These are phyloP conservation scores for Maniola hyperantus DNA, from an alignment of 2,888 invertebrate genomes.

Conservation along the genomic window DNA sequence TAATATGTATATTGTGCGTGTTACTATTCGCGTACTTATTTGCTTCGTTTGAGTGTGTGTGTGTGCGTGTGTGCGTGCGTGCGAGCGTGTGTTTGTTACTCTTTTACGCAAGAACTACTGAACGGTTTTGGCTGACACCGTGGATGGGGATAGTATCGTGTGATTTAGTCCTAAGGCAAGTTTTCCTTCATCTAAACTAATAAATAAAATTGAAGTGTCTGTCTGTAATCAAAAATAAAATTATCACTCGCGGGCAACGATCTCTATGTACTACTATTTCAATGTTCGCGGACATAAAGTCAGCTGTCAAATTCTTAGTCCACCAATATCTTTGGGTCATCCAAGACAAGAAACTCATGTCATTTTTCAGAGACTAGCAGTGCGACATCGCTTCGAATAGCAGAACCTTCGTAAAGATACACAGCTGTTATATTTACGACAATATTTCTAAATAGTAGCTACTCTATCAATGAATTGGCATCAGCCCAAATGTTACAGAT, in stretches of 20 bases:
- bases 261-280: background rate
- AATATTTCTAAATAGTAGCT: conserved; percentile 32
- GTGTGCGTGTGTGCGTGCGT: too few relatives aligned
- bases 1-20: too few relatives aligned
- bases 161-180: too few relatives aligned
- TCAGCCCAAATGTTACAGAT: conserved; percentile 39
- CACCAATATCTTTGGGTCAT: background rate
- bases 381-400: background rate
- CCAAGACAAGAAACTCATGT: background rate
- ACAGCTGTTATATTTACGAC: conserved; percentile 18
- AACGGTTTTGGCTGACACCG: too few relatives aligned
- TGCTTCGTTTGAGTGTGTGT: too few relatives aligned
- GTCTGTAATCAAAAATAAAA: background rate
- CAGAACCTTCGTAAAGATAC: conserved; percentile 12
- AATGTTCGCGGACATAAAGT: background rate
- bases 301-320: background rate
- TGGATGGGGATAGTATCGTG: too few relatives aligned
- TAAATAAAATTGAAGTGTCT: too few relatives aligned
- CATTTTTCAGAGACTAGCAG: background rate
- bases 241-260: background rate
- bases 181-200: too few relatives aligned
- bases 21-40: too few relatives aligned
- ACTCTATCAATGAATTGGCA: conserved; percentile 36
- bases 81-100: too few relatives aligned
- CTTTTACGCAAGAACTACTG: too few relatives aligned